Evolutionary conservation across 2,113 vertebrate genomes (phyloP).

Genomic region (Leiothrix lutea): DNA sequence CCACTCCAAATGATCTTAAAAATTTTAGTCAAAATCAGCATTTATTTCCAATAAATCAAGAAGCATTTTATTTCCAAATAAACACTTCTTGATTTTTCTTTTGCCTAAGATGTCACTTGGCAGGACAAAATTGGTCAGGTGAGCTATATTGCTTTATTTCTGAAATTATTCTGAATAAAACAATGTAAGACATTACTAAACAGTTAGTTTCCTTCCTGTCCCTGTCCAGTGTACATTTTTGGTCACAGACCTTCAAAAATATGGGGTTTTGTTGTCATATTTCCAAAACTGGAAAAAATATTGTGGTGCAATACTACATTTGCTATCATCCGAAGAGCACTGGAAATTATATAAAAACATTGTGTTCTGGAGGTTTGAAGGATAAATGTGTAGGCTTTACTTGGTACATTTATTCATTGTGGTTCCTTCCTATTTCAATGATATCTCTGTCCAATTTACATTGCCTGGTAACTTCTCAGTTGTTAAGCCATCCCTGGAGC

Average conservation of each 20-base stretch:
- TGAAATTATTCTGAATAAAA: not conserved
- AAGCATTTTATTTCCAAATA: not conserved
- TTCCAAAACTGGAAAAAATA: not conserved
- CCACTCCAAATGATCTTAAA: not conserved
- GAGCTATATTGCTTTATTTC: not conserved
- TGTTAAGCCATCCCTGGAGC: not conserved
- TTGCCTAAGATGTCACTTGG: not conserved
- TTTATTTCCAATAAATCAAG: not conserved
- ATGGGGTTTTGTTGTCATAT: rapidly evolving
- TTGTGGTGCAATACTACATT: not conserved
- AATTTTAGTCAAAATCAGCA: not conserved
- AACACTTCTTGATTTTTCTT: not conserved
- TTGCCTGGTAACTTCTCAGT: not conserved
- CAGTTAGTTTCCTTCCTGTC: not conserved
- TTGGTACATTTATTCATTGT: not conserved
- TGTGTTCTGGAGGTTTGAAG: not conserved
- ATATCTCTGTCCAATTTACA: not conserved
- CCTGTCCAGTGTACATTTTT: not conserved
- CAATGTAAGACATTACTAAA: not conserved
- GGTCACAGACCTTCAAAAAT: not conserved
- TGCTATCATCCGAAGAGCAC: not conserved
- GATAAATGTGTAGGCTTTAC: not conserved
- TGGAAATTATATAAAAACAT: not conserved
- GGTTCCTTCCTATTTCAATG: not conserved
- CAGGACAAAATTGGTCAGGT: not conserved